A percentile compares a stretch with the other conserved stretches of the same genome.
Conservation (phyloP, 1,140 invertebrate species). For the Bactericera cockerelli region DNA sequence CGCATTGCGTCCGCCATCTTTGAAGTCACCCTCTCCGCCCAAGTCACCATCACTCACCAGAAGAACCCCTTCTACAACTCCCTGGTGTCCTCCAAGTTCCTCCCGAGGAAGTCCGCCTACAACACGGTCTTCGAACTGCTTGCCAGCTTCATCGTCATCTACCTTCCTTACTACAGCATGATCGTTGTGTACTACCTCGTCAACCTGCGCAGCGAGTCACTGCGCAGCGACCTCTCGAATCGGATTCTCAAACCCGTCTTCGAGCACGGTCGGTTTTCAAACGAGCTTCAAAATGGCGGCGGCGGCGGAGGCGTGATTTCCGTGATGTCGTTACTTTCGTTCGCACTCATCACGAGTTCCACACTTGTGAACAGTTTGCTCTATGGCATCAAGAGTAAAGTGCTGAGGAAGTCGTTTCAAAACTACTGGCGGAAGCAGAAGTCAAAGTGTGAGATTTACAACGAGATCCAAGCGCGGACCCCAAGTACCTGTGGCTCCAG, state of each 20-base stretch:
- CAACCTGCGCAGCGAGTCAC: too few species aligned
- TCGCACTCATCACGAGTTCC: slow-evolving; percentile 41
- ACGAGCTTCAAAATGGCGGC: too few species aligned
- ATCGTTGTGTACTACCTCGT: too few species aligned
- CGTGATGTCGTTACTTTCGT: slow-evolving; percentile 38
- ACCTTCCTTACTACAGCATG: slow-evolving; percentile 46
- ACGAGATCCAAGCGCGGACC: slow-evolving; percentile 56
- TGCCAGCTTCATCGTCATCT: slow-evolving; percentile 50
- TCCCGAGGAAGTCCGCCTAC: slow-evolving; percentile 38
- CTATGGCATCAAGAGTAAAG: slow-evolving; percentile 58
- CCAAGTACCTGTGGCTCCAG: slow-evolving; percentile 56
- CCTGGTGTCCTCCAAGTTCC: slow-evolving; percentile 33
- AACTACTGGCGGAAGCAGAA: slow-evolving; percentile 67
- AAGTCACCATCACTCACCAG: slow-evolving; percentile 67
- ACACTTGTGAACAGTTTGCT: slow-evolving; percentile 55
- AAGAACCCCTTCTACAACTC: slow-evolving; percentile 42
- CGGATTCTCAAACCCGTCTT: too few species aligned
- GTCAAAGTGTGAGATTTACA: slow-evolving; percentile 55
- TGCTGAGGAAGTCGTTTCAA: slow-evolving; percentile 47
- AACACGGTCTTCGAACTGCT: slow-evolving; percentile 44
- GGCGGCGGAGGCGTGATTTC: background rate
- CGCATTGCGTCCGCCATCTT: slow-evolving; percentile 69
- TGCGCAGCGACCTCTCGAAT: too few species aligned
- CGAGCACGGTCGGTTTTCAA: too few species aligned
- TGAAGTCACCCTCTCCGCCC: slow-evolving; percentile 64